Evolutionary conservation across 1,140 invertebrate genomes (phyloP), one percentile per base, ranked within the genome.

Genomic region (Drosophila rhopaloa): DNA sequence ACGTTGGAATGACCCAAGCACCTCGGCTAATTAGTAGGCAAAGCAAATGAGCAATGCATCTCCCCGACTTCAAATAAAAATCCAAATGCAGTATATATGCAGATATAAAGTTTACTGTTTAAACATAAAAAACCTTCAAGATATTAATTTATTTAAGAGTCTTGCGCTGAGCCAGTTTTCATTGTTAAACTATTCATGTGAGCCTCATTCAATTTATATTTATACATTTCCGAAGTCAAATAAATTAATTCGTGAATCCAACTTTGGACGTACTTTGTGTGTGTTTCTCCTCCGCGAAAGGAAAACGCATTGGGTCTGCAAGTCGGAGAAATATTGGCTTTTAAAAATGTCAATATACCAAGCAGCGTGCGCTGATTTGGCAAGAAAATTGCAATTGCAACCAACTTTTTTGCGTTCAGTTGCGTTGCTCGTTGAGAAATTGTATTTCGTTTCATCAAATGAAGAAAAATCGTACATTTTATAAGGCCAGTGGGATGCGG

Each of bases 401-500:
- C 63, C 57, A 89, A 89, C 68, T 81, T 89, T 79, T 78, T 79
- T 48, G 44, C 43, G 63, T 48, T 70, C 50, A 41, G 40, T 46
- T 54, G 37, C 48, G 48, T 40, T 41, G 61, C 72, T 79, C 60
- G 73, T 75, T 89, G 84, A 89, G 77, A 89, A 89, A 89, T 89
- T 89, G 84, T 89, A 89, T 89, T 89, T 89, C 84, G 81, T 89
- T 89, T 81, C 84, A 85, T 90, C 84, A 89, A 89, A 89, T 89
- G 84, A 89, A 89, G 84, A 89, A 71, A 89, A 89, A 89, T 89
- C 70, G 85, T 76, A 89, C 73, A 89, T 89, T 89, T 84, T 89
- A 84, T 84, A 89, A 70, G 68, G 81, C 72, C 78, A 85, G 24
- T 58, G 58, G 46, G 57, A 70, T 48, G 72, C 51, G 41, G 58